phyloP scores from a whole-genome alignment of 2,888 invertebrate species.

The Calliphora vomitoria region DNA sequence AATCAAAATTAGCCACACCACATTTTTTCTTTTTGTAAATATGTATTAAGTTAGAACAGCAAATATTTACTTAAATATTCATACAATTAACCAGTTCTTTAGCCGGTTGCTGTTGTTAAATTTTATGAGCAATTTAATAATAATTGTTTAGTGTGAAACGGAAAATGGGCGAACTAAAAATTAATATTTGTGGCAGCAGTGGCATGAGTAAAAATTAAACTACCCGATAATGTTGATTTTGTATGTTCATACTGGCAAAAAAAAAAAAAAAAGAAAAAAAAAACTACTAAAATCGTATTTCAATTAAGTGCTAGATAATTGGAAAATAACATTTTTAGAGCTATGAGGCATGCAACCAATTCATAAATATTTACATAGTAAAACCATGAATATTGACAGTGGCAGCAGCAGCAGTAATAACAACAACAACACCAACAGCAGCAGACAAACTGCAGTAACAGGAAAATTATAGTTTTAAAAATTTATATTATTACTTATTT shows the following conservation, averaged over 20 bases:
- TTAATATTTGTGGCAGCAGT: constrained; percentile 32
- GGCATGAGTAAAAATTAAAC: constrained; percentile 24
- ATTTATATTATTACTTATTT: constrained; percentile 33
- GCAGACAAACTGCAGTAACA: background rate
- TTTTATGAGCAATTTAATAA: constrained; percentile 61
- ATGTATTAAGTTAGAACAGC: constrained; percentile 14
- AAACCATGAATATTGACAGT: constrained; percentile 25
- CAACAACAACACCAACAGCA: background rate
- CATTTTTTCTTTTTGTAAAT: background rate
- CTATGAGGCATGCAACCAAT: constrained; percentile 32
- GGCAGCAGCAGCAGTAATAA: background rate
- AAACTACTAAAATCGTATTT: constrained; percentile 46
- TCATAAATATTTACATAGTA: constrained; percentile 49
- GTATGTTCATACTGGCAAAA: background rate
- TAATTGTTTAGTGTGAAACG: constrained; percentile 61
- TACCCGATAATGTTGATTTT: constrained; percentile 43
- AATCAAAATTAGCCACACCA: no score
- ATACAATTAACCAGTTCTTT: constrained; percentile 32
- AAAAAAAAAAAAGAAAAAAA: background rate
- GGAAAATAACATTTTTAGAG: constrained; percentile 62
- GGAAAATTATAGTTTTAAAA: constrained; percentile 57
- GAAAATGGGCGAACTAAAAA: constrained; percentile 52
- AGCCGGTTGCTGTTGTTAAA: constrained; percentile 30
- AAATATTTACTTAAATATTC: constrained; percentile 49
- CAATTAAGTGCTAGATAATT: constrained; percentile 66